Conservation (phyloP, 2,797 vertebrate genomes). For the Rhinoraja longicauda region DNA sequence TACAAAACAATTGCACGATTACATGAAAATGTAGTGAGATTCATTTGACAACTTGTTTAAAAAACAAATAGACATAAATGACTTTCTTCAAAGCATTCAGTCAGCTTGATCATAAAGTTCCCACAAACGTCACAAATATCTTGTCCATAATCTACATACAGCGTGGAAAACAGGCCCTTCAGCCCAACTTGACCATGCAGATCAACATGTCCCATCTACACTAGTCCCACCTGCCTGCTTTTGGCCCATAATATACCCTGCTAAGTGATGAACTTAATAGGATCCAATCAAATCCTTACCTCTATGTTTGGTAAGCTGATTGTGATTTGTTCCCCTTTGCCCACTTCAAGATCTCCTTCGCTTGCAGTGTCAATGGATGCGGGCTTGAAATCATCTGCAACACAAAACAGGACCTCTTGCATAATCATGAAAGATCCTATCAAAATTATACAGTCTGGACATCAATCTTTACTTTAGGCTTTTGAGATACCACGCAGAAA, state of each 20-base stretch:
- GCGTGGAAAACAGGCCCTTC: too few relatives aligned
- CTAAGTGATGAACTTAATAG: background rate
- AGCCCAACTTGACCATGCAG: too few relatives aligned
- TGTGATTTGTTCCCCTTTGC: constrained; percentile 94
- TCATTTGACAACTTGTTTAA: background rate
- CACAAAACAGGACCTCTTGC: constrained; percentile 34
- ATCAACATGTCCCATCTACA: too few relatives aligned
- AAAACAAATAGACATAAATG: constrained; percentile 42
- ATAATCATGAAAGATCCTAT: background rate
- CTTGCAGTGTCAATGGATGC: constrained; percentile 91
- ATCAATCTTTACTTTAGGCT: background rate
- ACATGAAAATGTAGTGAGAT: background rate
- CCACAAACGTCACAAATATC: too few relatives aligned
- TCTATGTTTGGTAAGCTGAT: constrained; percentile 94
- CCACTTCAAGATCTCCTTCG: constrained; percentile 91
- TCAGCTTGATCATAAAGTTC: too few relatives aligned
- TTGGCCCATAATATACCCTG: constrained; percentile 41
- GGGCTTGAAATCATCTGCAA: constrained; percentile 95
- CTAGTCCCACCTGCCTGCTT: too few relatives aligned
- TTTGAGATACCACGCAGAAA: too few relatives aligned
- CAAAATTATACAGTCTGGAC: background rate
- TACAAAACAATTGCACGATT: background rate
- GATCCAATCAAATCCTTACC: constrained; percentile 56
- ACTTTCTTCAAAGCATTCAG: constrained; percentile 30
- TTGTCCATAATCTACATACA: too few relatives aligned